phyloP scores from a whole-genome alignment of 2,888 invertebrate species.

The Agriopis marginaria region DNA sequence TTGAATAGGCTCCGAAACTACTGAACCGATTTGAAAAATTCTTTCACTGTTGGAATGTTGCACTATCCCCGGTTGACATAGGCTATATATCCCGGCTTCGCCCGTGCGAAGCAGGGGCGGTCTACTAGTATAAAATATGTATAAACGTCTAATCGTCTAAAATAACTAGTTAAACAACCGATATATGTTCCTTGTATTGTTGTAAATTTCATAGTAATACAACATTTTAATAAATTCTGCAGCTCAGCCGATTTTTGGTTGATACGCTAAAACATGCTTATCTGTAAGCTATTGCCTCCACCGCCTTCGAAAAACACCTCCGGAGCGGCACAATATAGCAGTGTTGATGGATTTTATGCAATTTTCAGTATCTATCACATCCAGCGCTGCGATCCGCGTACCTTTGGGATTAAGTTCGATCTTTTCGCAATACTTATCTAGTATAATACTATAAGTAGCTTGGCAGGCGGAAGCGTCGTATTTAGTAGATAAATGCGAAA shows the following conservation, averaged over 20 bases:
- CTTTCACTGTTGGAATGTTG: too few species aligned
- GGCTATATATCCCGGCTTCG: too few species aligned
- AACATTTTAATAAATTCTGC: not conserved
- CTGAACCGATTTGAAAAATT: too few species aligned
- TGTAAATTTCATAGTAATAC: not conserved
- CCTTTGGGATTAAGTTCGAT: constrained; percentile 83
- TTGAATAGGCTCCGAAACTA: too few species aligned
- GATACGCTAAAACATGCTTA: constrained; percentile 4
- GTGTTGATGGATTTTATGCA: constrained; percentile 86
- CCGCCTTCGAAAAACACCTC: constrained; percentile 55
- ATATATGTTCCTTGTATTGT: not conserved
- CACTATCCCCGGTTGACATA: too few species aligned
- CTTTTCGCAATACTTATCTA: constrained; percentile 82
- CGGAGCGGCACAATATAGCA: constrained; percentile 69
- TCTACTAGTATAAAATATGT: too few species aligned
- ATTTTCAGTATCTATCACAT: constrained; percentile 85
- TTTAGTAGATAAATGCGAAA: too few species aligned
- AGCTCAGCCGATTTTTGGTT: not conserved
- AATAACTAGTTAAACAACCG: not conserved
- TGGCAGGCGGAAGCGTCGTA: constrained; percentile 46
- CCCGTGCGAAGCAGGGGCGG: too few species aligned
- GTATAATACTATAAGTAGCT: constrained; percentile 71
- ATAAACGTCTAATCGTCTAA: too few species aligned
- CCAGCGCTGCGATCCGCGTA: constrained; percentile 72
- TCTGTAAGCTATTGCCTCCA: constrained; percentile 41